These are phyloP conservation scores for Drosophila cognata DNA, from an alignment of 2,888 invertebrate species.

Conservation along the genomic window DNA sequence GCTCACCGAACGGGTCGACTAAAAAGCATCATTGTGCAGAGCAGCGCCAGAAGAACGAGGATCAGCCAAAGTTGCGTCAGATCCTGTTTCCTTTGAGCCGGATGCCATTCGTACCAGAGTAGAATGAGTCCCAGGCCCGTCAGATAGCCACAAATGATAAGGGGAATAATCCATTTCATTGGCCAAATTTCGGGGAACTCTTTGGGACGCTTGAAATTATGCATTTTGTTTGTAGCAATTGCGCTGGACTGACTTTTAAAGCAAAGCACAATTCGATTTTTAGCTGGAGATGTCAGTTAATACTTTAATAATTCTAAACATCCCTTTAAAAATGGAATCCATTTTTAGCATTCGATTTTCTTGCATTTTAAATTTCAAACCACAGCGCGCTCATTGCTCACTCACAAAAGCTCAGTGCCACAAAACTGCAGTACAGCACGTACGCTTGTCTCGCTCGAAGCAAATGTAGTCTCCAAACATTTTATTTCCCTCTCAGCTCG, in stretches of 20 bases:
- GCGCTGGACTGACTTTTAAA: neutral
- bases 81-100: constrained; percentile 7
- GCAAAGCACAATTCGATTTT: neutral
- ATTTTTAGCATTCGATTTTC: neutral
- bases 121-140: constrained; percentile 61
- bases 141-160: constrained; percentile 65
- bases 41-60: constrained; percentile 24
- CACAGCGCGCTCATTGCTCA: neutral
- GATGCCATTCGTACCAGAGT: constrained; percentile 64
- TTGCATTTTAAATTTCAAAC: neutral
- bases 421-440: neutral
- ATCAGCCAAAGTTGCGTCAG: constrained; percentile 42
- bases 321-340: neutral
- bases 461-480: neutral
- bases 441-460: constrained; percentile 15
- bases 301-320: neutral
- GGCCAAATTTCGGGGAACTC: constrained; percentile 34
- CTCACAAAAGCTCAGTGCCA: constrained; percentile 7
- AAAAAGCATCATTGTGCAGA: constrained; percentile 60
- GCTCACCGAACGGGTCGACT: constrained; percentile 72
- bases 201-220: neutral
- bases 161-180: constrained; percentile 35
- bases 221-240: constrained; percentile 13
- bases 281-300: neutral
- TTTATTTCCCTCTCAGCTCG: neutral